Evolutionary conservation across 92 coral and sea anemone genomes (phyloP).

Genomic region (Scolanthus callimorphus): DNA sequence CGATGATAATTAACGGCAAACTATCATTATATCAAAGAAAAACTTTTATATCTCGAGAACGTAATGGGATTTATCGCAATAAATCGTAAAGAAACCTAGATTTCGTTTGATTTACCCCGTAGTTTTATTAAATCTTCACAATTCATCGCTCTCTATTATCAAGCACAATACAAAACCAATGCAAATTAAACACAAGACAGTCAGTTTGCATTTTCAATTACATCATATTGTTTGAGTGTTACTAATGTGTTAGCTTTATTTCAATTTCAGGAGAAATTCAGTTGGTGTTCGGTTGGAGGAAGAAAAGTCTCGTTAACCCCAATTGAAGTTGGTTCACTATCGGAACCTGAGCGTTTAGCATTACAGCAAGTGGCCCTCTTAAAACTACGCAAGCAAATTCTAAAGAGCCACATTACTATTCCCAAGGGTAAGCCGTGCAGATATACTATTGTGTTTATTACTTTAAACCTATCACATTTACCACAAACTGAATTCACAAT

Average conservation of each 20-base stretch:
- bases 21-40: too few relatives aligned
- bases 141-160: slow-evolving; percentile 30
- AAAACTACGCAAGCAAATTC: slow-evolving; percentile 74
- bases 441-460: too few relatives aligned
- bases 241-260: slow-evolving; percentile 18
- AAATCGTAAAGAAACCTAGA: too few relatives aligned
- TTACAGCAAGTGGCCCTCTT: slow-evolving; percentile 84
- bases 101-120: too few relatives aligned
- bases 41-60: too few relatives aligned
- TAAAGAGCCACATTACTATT: slow-evolving; percentile 82
- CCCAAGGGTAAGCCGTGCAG: slow-evolving; percentile 95
- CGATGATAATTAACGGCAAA: too few relatives aligned
- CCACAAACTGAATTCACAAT: too few relatives aligned
- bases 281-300: slow-evolving; percentile 90
- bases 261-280: slow-evolving; percentile 83
- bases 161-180: slow-evolving; percentile 18
- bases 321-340: slow-evolving; percentile 53
- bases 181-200: slow-evolving; percentile 34
- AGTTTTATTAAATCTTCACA: slow-evolving; percentile 22
- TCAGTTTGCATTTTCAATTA: slow-evolving; percentile 82
- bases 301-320: slow-evolving; percentile 62
- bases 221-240: slow-evolving; percentile 56
- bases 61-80: too few relatives aligned
- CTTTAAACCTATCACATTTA: too few relatives aligned
- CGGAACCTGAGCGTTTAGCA: slow-evolving; percentile 85